These are phyloP conservation scores for Microplitis demolitor DNA, from an alignment of 1,140 invertebrate species.

Conservation along the genomic window DNA sequence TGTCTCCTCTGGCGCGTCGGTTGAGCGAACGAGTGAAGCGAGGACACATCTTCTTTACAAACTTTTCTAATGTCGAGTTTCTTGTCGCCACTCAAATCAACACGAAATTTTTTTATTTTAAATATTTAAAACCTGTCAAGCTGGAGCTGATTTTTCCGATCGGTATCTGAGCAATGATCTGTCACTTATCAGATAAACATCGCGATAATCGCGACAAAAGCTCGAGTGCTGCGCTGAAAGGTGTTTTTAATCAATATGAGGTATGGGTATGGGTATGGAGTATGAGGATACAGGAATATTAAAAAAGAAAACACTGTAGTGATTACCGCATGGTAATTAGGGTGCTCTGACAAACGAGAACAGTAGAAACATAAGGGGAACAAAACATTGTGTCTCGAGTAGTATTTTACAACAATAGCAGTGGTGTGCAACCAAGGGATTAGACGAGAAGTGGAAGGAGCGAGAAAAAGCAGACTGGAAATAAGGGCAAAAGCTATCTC, in stretches of 20 bases:
- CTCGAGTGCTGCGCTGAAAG: no score
- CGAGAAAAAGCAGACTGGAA: background rate
- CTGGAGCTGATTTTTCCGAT: no score
- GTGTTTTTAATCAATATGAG: background rate
- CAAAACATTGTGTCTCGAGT: background rate
- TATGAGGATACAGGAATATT: background rate
- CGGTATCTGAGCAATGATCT: no score
- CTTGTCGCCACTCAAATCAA: no score
- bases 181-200: no score
- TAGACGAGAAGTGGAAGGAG: background rate
- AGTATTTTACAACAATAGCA: constrained; percentile 10
- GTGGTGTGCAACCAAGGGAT: background rate
- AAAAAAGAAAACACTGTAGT: background rate
- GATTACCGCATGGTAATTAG: constrained; percentile 10
- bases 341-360: constrained; percentile 6
- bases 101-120: no score
- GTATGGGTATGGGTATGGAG: background rate
- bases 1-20: no score
- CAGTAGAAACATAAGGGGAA: background rate
- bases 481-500: background rate
- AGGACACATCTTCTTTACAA: no score
- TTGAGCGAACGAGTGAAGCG: no score
- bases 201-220: no score
- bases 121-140: no score
- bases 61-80: no score